Evolutionary conservation across 2,113 vertebrate species (phyloP).

Genomic region (Mustela lutreola): DNA sequence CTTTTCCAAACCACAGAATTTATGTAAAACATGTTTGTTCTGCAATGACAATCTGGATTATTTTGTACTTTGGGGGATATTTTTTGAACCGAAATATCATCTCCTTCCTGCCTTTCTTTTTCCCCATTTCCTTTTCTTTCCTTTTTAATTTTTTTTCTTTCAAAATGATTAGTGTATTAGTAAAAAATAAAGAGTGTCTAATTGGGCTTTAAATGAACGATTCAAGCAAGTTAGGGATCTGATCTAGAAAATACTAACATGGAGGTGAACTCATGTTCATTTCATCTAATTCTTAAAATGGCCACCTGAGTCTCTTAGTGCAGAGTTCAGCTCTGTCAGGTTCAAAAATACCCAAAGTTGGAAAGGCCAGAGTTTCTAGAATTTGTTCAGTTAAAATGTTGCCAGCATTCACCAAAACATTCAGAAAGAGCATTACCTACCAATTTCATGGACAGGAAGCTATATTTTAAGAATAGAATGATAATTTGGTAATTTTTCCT

Average conservation of each 20-base stretch:
- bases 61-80: not conserved
- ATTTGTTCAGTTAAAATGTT: slow-evolving; percentile 30
- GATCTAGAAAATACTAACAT: slow-evolving; percentile 1
- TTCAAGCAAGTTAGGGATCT: slow-evolving; percentile 28
- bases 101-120: not conserved
- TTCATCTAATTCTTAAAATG: slow-evolving; percentile 25
- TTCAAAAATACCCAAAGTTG: not conserved
- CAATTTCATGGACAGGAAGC: not conserved
- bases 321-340: not conserved
- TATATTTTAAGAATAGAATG: not conserved
- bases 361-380: not conserved
- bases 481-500: not conserved
- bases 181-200: not conserved
- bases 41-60: not conserved
- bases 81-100: not conserved
- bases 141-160: not conserved
- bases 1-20: slow-evolving; percentile 33
- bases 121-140: not conserved
- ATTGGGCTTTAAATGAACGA: slow-evolving; percentile 6
- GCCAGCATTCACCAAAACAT: not conserved
- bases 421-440: not conserved
- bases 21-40: slow-evolving; percentile 62
- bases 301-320: not conserved
- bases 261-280: not conserved
- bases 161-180: slow-evolving; percentile 8